A percentile compares a stretch with the other conserved stretches of the same genome.
phyloP scores from a whole-genome alignment of 2,888 invertebrate genomes.

The Plebejus anna region DNA sequence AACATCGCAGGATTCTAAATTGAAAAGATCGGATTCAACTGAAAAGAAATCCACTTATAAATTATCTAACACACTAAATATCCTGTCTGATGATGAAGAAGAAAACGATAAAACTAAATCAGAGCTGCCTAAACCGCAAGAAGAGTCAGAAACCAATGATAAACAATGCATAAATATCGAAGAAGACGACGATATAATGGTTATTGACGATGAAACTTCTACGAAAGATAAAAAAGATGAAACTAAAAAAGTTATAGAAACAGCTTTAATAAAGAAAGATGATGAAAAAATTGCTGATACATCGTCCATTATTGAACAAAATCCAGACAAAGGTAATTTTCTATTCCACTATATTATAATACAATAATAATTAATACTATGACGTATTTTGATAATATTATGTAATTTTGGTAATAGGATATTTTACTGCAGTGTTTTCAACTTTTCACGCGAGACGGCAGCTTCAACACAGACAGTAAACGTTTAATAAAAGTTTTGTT shows the following conservation, averaged over 20 bases:
- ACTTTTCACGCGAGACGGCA: too few relatives aligned
- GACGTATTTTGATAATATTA: background rate
- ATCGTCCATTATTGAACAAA: constrained; percentile 35
- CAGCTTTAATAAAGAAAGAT: constrained; percentile 34
- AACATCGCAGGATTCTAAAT: too few relatives aligned
- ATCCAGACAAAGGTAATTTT: constrained; percentile 29
- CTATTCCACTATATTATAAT: background rate
- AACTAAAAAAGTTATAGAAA: constrained; percentile 32
- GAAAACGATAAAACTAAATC: constrained; percentile 38
- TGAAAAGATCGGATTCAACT: constrained; percentile 30
- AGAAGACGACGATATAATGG: constrained; percentile 70
- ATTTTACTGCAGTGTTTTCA: too few relatives aligned
- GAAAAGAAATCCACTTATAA: constrained; percentile 47
- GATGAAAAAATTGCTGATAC: constrained; percentile 38
- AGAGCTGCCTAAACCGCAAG: constrained; percentile 34
- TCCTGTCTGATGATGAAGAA: constrained; percentile 68
- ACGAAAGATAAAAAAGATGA: constrained; percentile 38
- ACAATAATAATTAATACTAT: background rate
- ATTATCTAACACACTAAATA: constrained; percentile 62
- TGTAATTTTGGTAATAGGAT: background rate
- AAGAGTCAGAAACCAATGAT: constrained; percentile 38
- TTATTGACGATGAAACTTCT: constrained; percentile 60
- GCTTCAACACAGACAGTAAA: too few relatives aligned
- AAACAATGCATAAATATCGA: constrained; percentile 61
- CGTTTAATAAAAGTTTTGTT: too few relatives aligned